phyloP scores from a whole-genome alignment of 2,888 invertebrate genomes.

The Theretra japonica region DNA sequence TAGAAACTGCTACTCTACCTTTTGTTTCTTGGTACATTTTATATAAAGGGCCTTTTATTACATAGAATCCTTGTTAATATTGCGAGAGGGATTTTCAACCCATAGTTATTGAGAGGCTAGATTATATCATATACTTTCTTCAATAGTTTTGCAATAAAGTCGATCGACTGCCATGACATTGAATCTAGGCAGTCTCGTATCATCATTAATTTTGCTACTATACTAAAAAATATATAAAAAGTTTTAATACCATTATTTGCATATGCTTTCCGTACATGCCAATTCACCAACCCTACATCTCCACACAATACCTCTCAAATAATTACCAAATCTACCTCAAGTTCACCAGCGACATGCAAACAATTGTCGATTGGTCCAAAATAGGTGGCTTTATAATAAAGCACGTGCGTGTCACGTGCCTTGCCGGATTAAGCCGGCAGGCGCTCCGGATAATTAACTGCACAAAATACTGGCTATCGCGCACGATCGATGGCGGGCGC shows the following conservation, averaged over 20 bases:
- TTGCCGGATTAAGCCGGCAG: slow-evolving; percentile 75
- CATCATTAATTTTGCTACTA: too few relatives aligned
- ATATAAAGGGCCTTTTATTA: not conserved
- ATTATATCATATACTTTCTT: too few relatives aligned
- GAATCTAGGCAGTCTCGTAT: too few relatives aligned
- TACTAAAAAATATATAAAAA: not conserved
- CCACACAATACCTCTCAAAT: slow-evolving; percentile 39
- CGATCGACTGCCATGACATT: too few relatives aligned
- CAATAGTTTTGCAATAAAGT: too few relatives aligned
- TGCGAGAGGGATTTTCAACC: too few relatives aligned
- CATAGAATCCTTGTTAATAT: too few relatives aligned
- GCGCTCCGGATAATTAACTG: slow-evolving; percentile 80
- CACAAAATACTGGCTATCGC: slow-evolving; percentile 75
- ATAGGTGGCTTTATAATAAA: slow-evolving; percentile 56
- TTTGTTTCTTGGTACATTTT: not conserved
- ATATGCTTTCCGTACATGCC: not conserved
- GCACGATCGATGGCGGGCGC: slow-evolving; percentile 64
- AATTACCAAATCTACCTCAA: slow-evolving; percentile 42
- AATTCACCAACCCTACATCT: slow-evolving; percentile 4
- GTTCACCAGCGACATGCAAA: slow-evolving; percentile 38
- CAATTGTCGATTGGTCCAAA: slow-evolving; percentile 51
- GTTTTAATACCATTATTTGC: not conserved
- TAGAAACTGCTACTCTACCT: not conserved
- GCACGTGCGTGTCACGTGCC: slow-evolving; percentile 83
- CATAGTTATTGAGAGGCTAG: too few relatives aligned